Evolutionary conservation across 2,888 invertebrate genomes (phyloP).

Genomic region (Pseudanteris insignis): DNA sequence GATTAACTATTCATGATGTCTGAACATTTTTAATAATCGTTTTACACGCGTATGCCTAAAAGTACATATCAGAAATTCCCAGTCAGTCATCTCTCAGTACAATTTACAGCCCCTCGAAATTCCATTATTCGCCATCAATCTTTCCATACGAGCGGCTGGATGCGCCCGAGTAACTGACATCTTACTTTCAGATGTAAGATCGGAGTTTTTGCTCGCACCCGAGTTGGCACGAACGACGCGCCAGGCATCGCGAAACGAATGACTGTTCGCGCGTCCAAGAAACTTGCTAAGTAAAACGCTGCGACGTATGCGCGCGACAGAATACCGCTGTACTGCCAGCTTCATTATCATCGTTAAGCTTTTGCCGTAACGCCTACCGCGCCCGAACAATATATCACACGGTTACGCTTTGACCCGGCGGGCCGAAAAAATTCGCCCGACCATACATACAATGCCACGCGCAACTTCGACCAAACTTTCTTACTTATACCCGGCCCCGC

Average conservation of each 20-base stretch:
- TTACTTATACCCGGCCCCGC: too few relatives aligned
- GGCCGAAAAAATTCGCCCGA: too few relatives aligned
- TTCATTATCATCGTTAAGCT: conserved; percentile 22
- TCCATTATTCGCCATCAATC: conserved; percentile 13
- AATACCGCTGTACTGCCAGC: conserved; percentile 19
- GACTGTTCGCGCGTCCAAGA: conserved; percentile 23
- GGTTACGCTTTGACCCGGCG: too few relatives aligned
- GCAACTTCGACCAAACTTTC: too few relatives aligned
- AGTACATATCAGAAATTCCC: too few relatives aligned
- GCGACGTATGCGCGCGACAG: conserved; percentile 28
- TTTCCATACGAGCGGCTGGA: conserved; percentile 3
- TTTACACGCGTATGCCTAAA: too few relatives aligned
- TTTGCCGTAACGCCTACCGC: too few relatives aligned
- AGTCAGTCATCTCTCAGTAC: background rate
- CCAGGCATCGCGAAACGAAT: conserved; percentile 32
- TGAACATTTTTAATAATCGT: too few relatives aligned
- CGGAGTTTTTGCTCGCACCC: conserved; percentile 8
- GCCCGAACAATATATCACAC: too few relatives aligned
- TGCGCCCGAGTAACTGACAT: conserved; percentile 4
- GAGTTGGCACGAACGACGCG: conserved; percentile 8
- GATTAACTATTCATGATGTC: too few relatives aligned
- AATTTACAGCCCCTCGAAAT: background rate
- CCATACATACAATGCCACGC: too few relatives aligned
- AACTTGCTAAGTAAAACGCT: conserved; percentile 39
- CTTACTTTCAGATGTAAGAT: conserved; percentile 16